phyloP scores from a whole-genome alignment of 2,113 vertebrate species.

The Anarhynchus alexandrinus region DNA sequence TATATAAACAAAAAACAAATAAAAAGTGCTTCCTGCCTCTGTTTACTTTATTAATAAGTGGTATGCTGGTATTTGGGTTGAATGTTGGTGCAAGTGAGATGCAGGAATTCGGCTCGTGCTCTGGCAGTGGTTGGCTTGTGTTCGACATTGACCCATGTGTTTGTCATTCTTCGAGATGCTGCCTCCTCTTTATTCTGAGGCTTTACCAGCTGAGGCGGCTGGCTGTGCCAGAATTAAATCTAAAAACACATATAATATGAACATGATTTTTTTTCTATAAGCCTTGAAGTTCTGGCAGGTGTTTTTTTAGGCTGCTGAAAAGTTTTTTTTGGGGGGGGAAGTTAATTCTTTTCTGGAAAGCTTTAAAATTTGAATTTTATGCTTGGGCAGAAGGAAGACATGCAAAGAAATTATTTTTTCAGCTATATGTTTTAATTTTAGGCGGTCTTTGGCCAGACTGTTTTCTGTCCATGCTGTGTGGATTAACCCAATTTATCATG shows the following conservation, averaged over 20 bases:
- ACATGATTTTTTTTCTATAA: not conserved
- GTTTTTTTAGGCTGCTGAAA: not conserved
- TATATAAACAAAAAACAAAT: not conserved
- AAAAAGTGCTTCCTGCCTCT: not conserved
- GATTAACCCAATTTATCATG: not conserved
- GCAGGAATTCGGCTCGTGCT: slow-evolving; percentile 30
- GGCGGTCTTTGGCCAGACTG: not conserved
- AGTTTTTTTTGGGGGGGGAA: not conserved
- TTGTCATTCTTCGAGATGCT: slow-evolving; percentile 52
- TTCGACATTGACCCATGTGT: slow-evolving; percentile 63
- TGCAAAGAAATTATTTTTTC: not conserved
- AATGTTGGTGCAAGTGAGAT: slow-evolving; percentile 34
- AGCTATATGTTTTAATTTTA: not conserved
- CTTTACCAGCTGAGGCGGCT: slow-evolving; percentile 52
- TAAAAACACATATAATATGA: not conserved
- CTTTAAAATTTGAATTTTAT: not conserved
- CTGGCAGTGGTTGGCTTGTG: slow-evolving; percentile 38
- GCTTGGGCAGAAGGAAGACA: not conserved
- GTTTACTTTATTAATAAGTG: not conserved
- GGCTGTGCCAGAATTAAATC: slow-evolving; percentile 31
- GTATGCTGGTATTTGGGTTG: slow-evolving; percentile 1
- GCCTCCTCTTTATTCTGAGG: slow-evolving; percentile 54
- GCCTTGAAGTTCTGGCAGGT: not conserved
- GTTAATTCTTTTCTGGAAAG: not conserved
- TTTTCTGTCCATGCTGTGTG: not conserved